Base-by-base conservation (phyloP, 2,797 vertebrate species). In the Malurus leucopterus region DNA sequence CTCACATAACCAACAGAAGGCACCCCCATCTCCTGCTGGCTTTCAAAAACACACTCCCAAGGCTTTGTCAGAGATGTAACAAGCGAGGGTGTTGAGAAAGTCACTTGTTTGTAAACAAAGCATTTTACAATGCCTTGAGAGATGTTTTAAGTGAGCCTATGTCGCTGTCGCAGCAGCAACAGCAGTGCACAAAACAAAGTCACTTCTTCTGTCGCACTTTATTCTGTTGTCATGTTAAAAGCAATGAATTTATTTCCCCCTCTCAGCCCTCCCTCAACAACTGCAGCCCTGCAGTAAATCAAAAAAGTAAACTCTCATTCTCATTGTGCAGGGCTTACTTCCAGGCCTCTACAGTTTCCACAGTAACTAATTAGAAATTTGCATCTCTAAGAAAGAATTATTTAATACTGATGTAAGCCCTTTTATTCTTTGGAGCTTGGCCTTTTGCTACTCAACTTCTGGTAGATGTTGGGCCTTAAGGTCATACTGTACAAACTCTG, bases 301-400 rank as follows among this genome's bases (percentile, higher is more conserved):
- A 97, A 97, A 97, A 98, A 97, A 97, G 97, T 97, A 97, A 97
- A 97, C 97, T 96, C 96, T 96, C 96, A 95, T 93, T 96, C 96
- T 97, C 96, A 97, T 98, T 98, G 97, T 97, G 88, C 92, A 78
- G 92, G 94, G 96, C 96, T 97, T 97, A 97, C 95, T 97, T 97
- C 97, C 96, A 97, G 95, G 94, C 97, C 95, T 94, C 96, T 96
- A 97, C 94, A 97, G 97, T 98, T 97, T 97, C 97, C 97, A 98
- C 96, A 98, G 97, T 97, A 97, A 97, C 97, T 97, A 97, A 98
- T 97, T 97, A 96, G 97, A 98, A 97, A 97, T 97, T 97, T 97
- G 97, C 96, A 97, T 98, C 96, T 97, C 97, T 97, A 97, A 97
- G 96, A 95, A 90, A 96, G 96, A 97, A 98, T 97, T 97, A 98